Percentiles rank a stretch among this genome's conserved stretches.
Conservation (phyloP, 2,888 invertebrate species). For the Augochlorella aurata region DNA sequence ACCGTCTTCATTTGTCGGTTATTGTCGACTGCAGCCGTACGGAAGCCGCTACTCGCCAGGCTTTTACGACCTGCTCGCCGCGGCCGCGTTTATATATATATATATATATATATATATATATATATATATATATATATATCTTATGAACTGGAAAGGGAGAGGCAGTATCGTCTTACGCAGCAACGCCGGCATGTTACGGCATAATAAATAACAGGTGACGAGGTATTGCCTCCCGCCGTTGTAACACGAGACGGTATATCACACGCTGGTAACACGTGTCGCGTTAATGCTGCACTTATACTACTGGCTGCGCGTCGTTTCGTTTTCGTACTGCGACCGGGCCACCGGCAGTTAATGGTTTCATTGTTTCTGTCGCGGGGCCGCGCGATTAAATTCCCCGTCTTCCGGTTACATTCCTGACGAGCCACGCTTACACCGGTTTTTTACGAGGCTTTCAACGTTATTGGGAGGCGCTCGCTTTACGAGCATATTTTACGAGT, state of each 20-base stretch:
- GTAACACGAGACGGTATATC: conserved; percentile 19
- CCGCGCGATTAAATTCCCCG: conserved; percentile 24
- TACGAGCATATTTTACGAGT: neutral
- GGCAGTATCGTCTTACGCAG: conserved; percentile 26
- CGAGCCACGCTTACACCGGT: conserved; percentile 11
- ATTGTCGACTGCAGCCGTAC: conserved; percentile 18
- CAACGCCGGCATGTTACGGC: conserved; percentile 15
- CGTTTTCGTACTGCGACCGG: neutral
- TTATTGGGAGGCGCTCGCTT: conserved; percentile 6
- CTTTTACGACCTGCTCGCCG: neutral
- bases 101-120: too few relatives aligned
- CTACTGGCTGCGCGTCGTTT: conserved; percentile 22
- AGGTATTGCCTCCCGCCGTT: conserved; percentile 37
- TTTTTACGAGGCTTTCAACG: conserved; percentile 24
- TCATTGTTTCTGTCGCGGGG: conserved; percentile 26
- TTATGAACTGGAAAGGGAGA: neutral
- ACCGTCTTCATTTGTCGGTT: conserved; percentile 36
- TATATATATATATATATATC: neutral
- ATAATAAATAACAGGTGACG: conserved; percentile 50
- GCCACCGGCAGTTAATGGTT: conserved; percentile 26
- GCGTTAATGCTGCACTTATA: conserved; percentile 40
- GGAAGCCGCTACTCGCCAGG: neutral
- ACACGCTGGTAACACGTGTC: conserved; percentile 42
- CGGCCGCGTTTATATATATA: neutral
- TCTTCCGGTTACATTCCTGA: conserved; percentile 11